Evolutionary conservation across 2,797 vertebrate species (phyloP).

Genomic region (Streptopelia turtur): DNA sequence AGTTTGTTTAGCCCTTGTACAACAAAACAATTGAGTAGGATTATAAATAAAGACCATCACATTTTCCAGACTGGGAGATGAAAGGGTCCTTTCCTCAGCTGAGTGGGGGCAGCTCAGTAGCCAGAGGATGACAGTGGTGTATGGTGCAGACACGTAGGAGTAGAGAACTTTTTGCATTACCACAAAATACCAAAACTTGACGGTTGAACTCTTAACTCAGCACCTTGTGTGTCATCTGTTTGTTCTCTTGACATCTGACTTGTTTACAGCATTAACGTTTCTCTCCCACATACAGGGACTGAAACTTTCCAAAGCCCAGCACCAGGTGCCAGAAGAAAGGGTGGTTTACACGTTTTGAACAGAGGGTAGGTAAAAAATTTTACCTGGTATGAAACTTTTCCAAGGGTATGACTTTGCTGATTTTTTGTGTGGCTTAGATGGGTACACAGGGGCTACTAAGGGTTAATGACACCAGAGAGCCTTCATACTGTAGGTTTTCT

Average conservation of each 20-base stretch:
- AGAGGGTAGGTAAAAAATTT: neutral
- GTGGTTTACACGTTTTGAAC: neutral
- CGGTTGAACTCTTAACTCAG: neutral
- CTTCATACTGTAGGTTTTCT: neutral
- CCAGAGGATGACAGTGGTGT: neutral
- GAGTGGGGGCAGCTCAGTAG: neutral
- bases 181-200: slow-evolving; percentile 37
- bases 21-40: neutral
- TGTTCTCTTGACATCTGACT: slow-evolving; percentile 42
- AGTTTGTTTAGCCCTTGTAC: neutral
- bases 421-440: neutral
- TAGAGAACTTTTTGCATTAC: slow-evolving; percentile 7
- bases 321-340: neutral
- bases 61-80: neutral
- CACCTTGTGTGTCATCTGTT: slow-evolving; percentile 16
- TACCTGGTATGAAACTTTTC: neutral
- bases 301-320: neutral
- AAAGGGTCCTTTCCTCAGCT: neutral
- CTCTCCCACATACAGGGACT: neutral
- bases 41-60: neutral
- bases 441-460: neutral
- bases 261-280: slow-evolving; percentile 1
- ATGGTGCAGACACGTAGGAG: slow-evolving; percentile 41
- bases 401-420: neutral
- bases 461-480: neutral